phyloP scores from a whole-genome alignment of 1,140 invertebrate genomes.

The Laodelphax striatellus region DNA sequence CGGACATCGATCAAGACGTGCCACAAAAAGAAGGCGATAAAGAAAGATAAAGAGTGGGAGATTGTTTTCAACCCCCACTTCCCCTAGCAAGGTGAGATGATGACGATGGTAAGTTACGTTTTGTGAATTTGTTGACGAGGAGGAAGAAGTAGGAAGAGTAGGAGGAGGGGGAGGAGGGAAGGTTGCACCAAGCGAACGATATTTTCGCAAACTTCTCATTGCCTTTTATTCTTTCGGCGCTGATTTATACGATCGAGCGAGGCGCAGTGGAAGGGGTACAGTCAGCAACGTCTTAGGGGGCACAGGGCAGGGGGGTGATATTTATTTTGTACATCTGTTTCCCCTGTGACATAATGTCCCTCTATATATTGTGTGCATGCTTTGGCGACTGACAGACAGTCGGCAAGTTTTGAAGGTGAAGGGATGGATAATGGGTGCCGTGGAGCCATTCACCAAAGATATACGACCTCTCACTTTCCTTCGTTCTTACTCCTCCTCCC shows the following conservation, averaged over 20 bases:
- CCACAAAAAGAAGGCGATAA: no score
- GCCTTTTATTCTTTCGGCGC: neutral
- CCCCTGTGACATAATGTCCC: slow-evolving; percentile 1
- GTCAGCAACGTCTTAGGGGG: neutral
- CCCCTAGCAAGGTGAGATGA: no score
- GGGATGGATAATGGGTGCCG: neutral
- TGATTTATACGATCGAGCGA: neutral
- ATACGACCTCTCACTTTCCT: neutral
- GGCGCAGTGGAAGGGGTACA: neutral
- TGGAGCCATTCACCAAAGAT: slow-evolving; percentile 1
- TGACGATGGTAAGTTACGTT: no score
- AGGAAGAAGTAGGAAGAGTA: no score
- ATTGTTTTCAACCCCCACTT: no score
- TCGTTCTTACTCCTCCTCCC: neutral
- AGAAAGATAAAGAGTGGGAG: no score
- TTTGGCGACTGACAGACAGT: neutral
- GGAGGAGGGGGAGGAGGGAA: no score
- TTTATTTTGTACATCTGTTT: slow-evolving; percentile 3
- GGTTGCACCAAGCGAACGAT: no score
- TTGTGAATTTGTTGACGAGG: no score
- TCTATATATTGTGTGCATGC: slow-evolving; percentile 1
- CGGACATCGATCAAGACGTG: no score
- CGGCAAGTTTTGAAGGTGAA: slow-evolving; percentile 1
- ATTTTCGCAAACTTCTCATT: neutral
- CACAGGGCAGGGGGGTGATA: neutral